phyloP scores from a whole-genome alignment of 92 coral and sea anemone species.

The Phenganax subtilis region DNA sequence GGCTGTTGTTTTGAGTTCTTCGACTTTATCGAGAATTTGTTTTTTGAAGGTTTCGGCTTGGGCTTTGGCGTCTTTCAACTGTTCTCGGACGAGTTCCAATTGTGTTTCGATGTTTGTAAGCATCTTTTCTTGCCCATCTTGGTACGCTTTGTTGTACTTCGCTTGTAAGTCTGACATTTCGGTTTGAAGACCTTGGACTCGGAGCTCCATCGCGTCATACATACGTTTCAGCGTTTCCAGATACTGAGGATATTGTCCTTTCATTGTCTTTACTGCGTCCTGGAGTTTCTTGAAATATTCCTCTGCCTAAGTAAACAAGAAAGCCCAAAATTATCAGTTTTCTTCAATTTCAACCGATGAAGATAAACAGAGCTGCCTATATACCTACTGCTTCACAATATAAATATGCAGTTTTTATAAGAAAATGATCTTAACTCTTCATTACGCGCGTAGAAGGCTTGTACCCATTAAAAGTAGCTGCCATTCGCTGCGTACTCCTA shows the following conservation, averaged over 20 bases:
- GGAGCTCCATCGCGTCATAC: background rate
- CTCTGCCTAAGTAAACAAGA: background rate
- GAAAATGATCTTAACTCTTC: too few relatives aligned
- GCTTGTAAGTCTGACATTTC: background rate
- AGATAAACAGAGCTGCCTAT: too few relatives aligned
- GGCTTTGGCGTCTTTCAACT: background rate
- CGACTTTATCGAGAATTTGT: background rate
- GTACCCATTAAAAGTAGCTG: too few relatives aligned
- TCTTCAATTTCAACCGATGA: too few relatives aligned
- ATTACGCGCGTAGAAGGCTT: too few relatives aligned
- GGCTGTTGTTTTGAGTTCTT: background rate
- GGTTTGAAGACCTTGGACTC: background rate
- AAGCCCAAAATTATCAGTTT: too few relatives aligned
- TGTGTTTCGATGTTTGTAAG: conserved; percentile 11
- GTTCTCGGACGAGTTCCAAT: conserved; percentile 9
- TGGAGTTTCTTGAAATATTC: background rate
- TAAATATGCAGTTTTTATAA: too few relatives aligned
- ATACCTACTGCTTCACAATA: too few relatives aligned
- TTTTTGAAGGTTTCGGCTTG: background rate
- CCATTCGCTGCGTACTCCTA: too few relatives aligned
- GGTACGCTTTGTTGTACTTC: background rate
- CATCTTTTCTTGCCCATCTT: background rate
- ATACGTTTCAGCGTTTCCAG: background rate
- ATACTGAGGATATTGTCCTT: background rate
- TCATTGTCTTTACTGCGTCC: conserved; percentile 7